Conservation (phyloP, 2,888 invertebrate genomes). For the Lithophane semibrunnea region DNA sequence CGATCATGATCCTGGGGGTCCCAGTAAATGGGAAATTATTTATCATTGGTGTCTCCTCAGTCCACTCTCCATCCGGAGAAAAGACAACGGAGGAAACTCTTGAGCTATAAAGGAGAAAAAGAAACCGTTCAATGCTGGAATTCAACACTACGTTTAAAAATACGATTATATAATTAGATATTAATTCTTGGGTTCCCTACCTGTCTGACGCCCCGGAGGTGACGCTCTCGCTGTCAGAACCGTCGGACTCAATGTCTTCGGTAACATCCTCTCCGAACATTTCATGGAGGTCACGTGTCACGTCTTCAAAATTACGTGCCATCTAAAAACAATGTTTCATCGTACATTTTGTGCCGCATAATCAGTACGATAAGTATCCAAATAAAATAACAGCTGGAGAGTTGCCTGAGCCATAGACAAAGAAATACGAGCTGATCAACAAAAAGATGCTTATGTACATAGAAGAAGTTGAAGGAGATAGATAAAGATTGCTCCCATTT, state of each 20-base stretch:
- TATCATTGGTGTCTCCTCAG: background rate
- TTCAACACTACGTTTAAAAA: background rate
- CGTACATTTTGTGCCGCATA: too few relatives aligned
- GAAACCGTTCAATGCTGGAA: background rate
- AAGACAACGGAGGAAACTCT: background rate
- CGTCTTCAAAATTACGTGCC: too few relatives aligned
- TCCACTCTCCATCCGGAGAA: background rate
- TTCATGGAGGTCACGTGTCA: too few relatives aligned
- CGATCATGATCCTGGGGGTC: background rate
- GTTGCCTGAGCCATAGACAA: too few relatives aligned
- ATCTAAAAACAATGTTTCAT: too few relatives aligned
- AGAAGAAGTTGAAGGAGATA: too few relatives aligned
- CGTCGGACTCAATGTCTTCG: background rate
- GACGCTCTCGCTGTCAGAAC: background rate
- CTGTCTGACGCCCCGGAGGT: background rate
- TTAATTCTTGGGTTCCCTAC: background rate
- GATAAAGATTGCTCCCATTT: too few relatives aligned
- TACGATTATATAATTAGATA: background rate
- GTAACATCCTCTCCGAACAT: background rate
- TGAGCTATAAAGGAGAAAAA: slow-evolving; percentile 2
- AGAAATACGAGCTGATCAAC: too few relatives aligned
- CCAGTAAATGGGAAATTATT: slow-evolving; percentile 20
- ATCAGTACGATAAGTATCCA: too few relatives aligned
- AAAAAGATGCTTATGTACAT: too few relatives aligned
- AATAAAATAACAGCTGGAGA: too few relatives aligned